Percentiles rank a stretch among this genome's conserved stretches.
These are phyloP conservation scores for Harpegnathos saltator DNA, from an alignment of 1,140 invertebrate genomes.

Conservation along the genomic window DNA sequence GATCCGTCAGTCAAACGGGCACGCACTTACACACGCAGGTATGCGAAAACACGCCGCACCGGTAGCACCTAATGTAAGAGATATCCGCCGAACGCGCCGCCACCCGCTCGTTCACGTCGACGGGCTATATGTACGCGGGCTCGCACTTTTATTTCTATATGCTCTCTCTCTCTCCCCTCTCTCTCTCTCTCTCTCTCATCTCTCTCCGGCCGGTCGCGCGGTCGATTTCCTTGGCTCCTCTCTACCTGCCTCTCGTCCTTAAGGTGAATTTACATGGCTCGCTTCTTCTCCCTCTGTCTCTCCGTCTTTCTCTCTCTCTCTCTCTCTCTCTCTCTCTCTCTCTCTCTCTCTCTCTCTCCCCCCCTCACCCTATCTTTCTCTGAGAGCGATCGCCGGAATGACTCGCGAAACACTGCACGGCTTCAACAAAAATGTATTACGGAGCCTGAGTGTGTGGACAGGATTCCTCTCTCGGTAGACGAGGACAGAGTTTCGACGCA, in stretches of 20 bases:
- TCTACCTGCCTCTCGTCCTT: background rate
- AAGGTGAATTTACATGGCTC: slow-evolving; percentile 29
- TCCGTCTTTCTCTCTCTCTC: slow-evolving; percentile 18
- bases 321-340: background rate
- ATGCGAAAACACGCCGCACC: slow-evolving; percentile 14
- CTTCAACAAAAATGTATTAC: too few relatives aligned
- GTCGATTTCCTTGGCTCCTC: too few relatives aligned
- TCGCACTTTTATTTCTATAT: slow-evolving; percentile 38
- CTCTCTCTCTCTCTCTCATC: too few relatives aligned
- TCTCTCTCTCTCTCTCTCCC: background rate
- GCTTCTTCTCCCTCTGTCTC: background rate
- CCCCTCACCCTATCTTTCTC: background rate
- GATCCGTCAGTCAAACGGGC: slow-evolving; percentile 47
- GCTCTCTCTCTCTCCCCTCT: background rate
- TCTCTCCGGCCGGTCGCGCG: too few relatives aligned
- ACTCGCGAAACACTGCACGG: too few relatives aligned
- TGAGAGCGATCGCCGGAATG: background rate
- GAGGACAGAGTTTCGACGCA: background rate
- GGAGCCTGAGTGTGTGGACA: too few relatives aligned
- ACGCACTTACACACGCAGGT: slow-evolving; percentile 17
- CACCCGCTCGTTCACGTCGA: background rate
- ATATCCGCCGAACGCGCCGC: slow-evolving; percentile 17
- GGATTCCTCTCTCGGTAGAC: background rate
- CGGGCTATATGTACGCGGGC: background rate
- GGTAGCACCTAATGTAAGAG: slow-evolving; percentile 60